phyloP scores from a whole-genome alignment of 2,113 vertebrate species.

The Candoia aspera region DNA sequence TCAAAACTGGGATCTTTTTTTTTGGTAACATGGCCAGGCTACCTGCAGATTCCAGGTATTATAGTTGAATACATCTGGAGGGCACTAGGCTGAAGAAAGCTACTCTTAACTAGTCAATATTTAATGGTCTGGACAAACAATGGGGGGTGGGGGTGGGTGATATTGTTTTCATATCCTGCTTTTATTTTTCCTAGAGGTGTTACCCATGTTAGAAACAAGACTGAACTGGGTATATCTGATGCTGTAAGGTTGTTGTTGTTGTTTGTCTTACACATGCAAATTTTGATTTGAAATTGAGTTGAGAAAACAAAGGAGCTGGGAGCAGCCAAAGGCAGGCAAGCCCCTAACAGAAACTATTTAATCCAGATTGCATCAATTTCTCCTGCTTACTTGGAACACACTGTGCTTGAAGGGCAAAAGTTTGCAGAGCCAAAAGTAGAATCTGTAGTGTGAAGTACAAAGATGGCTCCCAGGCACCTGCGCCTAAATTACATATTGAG shows the following conservation, averaged over 20 bases:
- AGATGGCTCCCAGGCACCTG: background rate
- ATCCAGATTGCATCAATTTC: constrained; percentile 28
- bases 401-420: constrained; percentile 25
- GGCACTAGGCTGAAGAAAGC: background rate
- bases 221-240: background rate
- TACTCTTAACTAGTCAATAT: background rate
- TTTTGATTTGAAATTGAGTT: background rate
- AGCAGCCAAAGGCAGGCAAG: accelerated
- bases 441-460: constrained; percentile 8
- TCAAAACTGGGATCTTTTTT: background rate
- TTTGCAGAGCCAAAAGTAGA: background rate
- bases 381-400: constrained; percentile 16
- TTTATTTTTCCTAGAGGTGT: background rate
- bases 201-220: background rate
- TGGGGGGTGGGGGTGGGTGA: no score
- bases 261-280: background rate
- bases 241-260: background rate
- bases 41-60: background rate
- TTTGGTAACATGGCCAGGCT: background rate
- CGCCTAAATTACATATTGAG: background rate
- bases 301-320: background rate
- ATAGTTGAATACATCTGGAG: background rate
- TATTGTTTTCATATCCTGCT: background rate
- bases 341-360: background rate
- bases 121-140: background rate